These are phyloP conservation scores for Otus sunia DNA, from an alignment of 2,113 vertebrate genomes.

Conservation along the genomic window DNA sequence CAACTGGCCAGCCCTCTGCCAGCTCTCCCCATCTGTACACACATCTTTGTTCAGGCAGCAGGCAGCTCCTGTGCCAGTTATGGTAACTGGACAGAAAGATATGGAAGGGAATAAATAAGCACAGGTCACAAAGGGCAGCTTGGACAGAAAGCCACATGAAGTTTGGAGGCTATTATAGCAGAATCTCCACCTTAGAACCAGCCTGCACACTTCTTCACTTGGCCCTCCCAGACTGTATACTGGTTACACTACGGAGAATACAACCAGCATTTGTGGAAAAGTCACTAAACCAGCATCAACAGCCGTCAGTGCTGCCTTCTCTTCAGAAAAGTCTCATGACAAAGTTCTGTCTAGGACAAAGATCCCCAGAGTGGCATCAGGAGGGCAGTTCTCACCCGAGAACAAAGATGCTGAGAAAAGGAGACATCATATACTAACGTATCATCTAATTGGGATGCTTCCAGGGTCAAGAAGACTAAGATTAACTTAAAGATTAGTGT, in stretches of 20 bases:
- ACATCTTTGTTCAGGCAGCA: neutral
- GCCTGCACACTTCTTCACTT: neutral
- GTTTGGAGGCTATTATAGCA: neutral
- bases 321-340: neutral
- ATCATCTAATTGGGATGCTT: neutral
- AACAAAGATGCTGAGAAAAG: neutral
- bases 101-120: neutral
- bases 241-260: neutral
- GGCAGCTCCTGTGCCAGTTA: neutral
- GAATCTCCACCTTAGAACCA: neutral
- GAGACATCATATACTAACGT: neutral
- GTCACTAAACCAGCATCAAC: neutral
- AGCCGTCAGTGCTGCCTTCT: neutral
- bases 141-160: neutral
- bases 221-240: neutral
- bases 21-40: neutral
- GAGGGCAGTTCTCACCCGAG: neutral
- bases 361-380: neutral
- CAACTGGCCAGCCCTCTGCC: neutral
- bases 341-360: neutral
- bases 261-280: neutral
- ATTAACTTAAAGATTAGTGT: neutral
- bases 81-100: neutral
- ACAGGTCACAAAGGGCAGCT: neutral
- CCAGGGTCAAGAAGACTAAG: neutral